Percentiles rank a stretch among this genome's conserved stretches.
phyloP scores from a whole-genome alignment of 2,113 vertebrate genomes.

The Empidonax alnorum region DNA sequence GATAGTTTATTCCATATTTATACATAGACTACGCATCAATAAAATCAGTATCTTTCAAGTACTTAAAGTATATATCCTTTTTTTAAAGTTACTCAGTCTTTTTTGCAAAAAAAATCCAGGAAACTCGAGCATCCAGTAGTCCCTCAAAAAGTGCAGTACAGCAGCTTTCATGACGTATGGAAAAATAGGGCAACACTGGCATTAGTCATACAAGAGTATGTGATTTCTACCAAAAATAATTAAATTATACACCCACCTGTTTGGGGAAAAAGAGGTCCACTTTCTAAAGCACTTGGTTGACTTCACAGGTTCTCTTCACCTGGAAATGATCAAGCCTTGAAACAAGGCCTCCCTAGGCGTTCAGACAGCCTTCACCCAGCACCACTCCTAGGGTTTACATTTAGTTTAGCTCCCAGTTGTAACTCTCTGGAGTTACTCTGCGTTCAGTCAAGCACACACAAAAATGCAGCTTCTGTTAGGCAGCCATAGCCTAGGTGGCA shows the following conservation, averaged over 20 bases:
- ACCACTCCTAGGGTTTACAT: neutral
- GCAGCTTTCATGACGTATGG: neutral
- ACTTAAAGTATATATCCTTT: neutral
- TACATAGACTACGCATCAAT: neutral
- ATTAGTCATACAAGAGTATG: neutral
- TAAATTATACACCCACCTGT: neutral
- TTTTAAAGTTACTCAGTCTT: neutral
- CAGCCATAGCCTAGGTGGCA: neutral
- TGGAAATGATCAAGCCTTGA: neutral
- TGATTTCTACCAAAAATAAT: neutral
- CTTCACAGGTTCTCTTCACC: neutral
- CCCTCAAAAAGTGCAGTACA: neutral
- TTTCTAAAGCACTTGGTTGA: neutral
- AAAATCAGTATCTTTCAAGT: neutral
- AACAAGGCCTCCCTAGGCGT: neutral
- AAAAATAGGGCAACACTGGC: neutral
- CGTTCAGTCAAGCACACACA: accelerated
- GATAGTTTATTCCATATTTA: neutral
- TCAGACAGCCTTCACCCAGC: neutral
- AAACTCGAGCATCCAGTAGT: neutral
- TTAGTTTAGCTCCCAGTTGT: neutral
- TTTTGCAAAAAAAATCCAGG: neutral
- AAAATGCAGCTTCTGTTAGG: accelerated
- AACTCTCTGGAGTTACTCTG: neutral
- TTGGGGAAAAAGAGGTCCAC: neutral